Conservation (phyloP, 2,113 vertebrate species). For the Equus przewalskii region DNA sequence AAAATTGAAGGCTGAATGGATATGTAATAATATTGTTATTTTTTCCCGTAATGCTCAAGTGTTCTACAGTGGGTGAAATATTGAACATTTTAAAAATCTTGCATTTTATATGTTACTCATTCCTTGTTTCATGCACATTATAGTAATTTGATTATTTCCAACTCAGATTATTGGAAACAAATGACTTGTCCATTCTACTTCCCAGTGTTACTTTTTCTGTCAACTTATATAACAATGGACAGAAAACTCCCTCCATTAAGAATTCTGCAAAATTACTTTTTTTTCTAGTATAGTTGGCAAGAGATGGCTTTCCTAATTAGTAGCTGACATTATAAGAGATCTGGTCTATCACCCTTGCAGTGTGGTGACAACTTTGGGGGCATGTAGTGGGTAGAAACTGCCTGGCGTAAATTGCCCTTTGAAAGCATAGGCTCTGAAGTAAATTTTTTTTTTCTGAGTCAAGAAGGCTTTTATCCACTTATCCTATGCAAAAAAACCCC, state of each 20-base stretch:
- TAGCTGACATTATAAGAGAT: background rate
- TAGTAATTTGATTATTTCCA: background rate
- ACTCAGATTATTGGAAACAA: slow-evolving; percentile 6
- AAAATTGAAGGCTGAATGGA: background rate
- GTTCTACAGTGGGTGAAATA: background rate
- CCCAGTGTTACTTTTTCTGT: background rate
- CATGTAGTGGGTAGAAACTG: background rate
- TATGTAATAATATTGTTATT: background rate
- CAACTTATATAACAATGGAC: background rate
- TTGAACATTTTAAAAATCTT: background rate
- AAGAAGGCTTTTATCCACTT: background rate
- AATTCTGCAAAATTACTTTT: background rate
- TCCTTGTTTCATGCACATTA: background rate
- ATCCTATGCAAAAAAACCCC: background rate
- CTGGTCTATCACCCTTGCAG: background rate
- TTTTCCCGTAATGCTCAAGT: background rate
- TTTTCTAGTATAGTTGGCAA: background rate
- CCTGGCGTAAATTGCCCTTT: background rate
- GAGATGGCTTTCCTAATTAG: background rate
- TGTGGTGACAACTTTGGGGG: background rate
- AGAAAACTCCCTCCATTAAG: background rate
- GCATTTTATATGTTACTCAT: background rate
- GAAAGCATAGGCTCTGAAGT: slow-evolving; percentile 1
- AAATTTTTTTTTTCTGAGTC: background rate
- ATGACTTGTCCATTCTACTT: background rate